Base-by-base conservation (phyloP, 2,888 invertebrate species). In the Sarcophaga caerulescens region DNA sequence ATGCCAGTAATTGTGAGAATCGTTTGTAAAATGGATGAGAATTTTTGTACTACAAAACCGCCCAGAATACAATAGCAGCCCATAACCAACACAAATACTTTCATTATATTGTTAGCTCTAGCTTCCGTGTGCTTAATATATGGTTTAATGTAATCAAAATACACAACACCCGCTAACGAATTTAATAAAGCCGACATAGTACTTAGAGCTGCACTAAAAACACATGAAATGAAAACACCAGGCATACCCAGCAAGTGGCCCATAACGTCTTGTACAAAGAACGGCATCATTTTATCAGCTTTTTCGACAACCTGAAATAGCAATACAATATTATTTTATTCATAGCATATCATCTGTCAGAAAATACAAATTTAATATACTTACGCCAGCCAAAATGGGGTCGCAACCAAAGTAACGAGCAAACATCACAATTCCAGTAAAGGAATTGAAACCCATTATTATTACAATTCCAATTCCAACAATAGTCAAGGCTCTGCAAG, bases 61-160 rank as follows among this genome's bases (percentile, higher is more conserved):
- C 96, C 93, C 0, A 93, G 93, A 70, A 96, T 95, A 88, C 95
- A 95, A 59, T 96, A 92, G 1, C 94, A 88, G 3, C 97, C 96
- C 88, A 92, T 90, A 1, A 89, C 73, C 3, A 93, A 87, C 3
- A 93, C 92, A 23, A 93, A 89, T 4, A 93, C 76, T 89, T 94
- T 94, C 93, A 95, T 94, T 12, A 93, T 92, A 3, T 92, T 90
- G 82, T 94, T 94, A 0, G 94, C 94, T 3, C 92, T 92, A 52
- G 93, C 92, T 77, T 94, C 94, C 0, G 93, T 92, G 6, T 93
- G 92, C 8, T 92, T 92, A 4, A 93, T 90, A 21, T 87, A 85
- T 81, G 93, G 93, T 25, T 93, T 93, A 1, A 95, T 92, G 83
- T 95, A 95, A 88, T 95, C 95, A 85, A 94, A 94, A 88, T 94